Base-by-base conservation (phyloP, 1,140 invertebrate genomes). In the Zaprionus ghesquierei region DNA sequence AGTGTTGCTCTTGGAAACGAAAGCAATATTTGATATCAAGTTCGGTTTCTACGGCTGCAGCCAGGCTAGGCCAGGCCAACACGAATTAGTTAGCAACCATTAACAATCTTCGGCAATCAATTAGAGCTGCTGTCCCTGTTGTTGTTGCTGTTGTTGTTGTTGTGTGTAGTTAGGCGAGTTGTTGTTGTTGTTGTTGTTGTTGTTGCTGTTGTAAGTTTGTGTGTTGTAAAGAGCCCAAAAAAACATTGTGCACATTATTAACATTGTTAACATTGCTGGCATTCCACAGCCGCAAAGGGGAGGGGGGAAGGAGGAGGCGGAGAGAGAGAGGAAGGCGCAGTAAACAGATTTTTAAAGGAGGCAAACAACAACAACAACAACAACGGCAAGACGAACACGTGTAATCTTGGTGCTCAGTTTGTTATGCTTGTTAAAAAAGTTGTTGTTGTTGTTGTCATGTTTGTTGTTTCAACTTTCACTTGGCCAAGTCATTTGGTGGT, bases 391-490 rank as follows among this genome's bases (percentile, higher is more conserved):
- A 56, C 75, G 54, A 71, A 86, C 79, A 82, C 63, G 69, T 89
- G 82, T 87, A 77, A 81, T 75, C 58, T 62, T 62, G 71, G 53
- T 59, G 58, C 65, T 62, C 46, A 70, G 77, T 79, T 82, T 79
- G 74, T 86, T 73, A 64, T 49, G 79, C 82, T 75, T 82, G 79
- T 86, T 87, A 76, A 84, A 55, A 68, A 15, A 64, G 69, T 70
- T 74, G 61, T 56, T 65, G 62, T 29, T 64, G 63, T 38, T 63
- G 71, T 63, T 59, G 70, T 56, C 59, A 35, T 75, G 66, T 79
- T 76, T 72, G 77, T 53, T 61, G 61, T 61, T 75, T 75, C 63
- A 82, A 86, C 82, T 86, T 86, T 86, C 82, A 86, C 82, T 86
- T 87, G 84, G 60, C 22, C 55, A n/a, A 50, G 55, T 60, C 62